Base-by-base conservation (phyloP, 2,797 vertebrate species). In the Lithobates sylvaticus region DNA sequence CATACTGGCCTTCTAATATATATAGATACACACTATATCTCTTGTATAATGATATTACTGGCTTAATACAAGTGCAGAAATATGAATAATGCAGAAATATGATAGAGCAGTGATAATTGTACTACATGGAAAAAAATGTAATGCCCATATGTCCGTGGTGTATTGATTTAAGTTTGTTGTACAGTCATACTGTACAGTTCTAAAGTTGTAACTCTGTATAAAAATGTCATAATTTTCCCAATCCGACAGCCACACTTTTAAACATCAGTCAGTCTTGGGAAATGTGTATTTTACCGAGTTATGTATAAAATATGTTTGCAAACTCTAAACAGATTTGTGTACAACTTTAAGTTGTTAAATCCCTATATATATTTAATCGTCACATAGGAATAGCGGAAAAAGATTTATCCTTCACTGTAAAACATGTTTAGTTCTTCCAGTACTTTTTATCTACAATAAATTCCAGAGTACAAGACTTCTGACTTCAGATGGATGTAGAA, bases 401-500 rank as follows among this genome's bases (percentile, higher is more conserved):
- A 18, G 50, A 61, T 61, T 23, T 2, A 61, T 61, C 54, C 54
- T 61, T 61, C 21, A 8, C 54, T 5, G 32, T 80, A 68, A 70
- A 70, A 70, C 32, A 80, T 80, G 67, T 78, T 44, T 8, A 67
- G 39, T 44, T 54, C 27, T 21, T 50, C 77, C 32, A 67, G 27
- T 68, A 70, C 44, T 54, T 50, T 68, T 34, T 54, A 54, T 69
- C 42, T 21, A 54, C 61, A 50, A 80, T 80, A 70, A 50, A 80
- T 80, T 70, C 78, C 12, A 47, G 44, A 70, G 67, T 69, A 70
- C 42, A 70, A 80, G 58, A 61, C 65, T 67, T 39, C 36, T 78
- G 76, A 67, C 76, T 67, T 67, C 27, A 67, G 44, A 80, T 70
- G 78, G 78, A 80, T 80, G 27, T 80, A 80, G 65, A 80, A 70